Conservation (phyloP, 1,140 invertebrate genomes). For the Drosophila varians region DNA sequence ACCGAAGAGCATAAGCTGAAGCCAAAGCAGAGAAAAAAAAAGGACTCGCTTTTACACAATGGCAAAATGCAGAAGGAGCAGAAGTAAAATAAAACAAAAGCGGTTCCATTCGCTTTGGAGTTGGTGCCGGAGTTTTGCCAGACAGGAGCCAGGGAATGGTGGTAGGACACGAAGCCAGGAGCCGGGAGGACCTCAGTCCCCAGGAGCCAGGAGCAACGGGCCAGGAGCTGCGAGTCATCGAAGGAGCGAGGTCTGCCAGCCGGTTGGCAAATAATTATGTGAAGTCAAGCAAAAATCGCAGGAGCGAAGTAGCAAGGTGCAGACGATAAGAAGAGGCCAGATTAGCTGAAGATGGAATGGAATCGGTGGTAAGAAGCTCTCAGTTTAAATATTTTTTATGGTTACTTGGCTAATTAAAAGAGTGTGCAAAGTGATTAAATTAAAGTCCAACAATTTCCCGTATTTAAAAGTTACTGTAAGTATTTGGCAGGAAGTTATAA, state of each 20-base stretch:
- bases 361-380: slow-evolving; percentile 36
- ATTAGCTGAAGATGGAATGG: slow-evolving; percentile 4
- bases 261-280: slow-evolving; percentile 67
- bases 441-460: slow-evolving; percentile 2
- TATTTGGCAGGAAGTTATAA: neutral
- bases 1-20: slow-evolving; percentile 2
- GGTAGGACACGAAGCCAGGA: slow-evolving; percentile 37
- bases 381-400: slow-evolving; percentile 34
- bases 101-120: slow-evolving; percentile 40
- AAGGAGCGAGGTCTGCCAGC: slow-evolving; percentile 26
- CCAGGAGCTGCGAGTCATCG: slow-evolving; percentile 10
- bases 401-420: slow-evolving; percentile 32
- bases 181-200: slow-evolving; percentile 13
- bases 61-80: slow-evolving; percentile 16
- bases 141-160: slow-evolving; percentile 4
- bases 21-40: slow-evolving; percentile 1
- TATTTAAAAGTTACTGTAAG: neutral
- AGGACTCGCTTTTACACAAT: slow-evolving; percentile 30
- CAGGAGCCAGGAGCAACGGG: slow-evolving; percentile 9
- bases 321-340: slow-evolving; percentile 37
- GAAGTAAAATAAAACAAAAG: slow-evolving; percentile 53
- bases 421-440: neutral
- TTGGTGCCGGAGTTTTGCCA: slow-evolving; percentile 37
- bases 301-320: slow-evolving; percentile 11
- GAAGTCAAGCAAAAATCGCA: slow-evolving; percentile 55